A percentile compares a stretch with the other conserved stretches of the same genome.
phyloP scores from a whole-genome alignment of 2,113 vertebrate genomes.

The Hippocampus barbouri region DNA sequence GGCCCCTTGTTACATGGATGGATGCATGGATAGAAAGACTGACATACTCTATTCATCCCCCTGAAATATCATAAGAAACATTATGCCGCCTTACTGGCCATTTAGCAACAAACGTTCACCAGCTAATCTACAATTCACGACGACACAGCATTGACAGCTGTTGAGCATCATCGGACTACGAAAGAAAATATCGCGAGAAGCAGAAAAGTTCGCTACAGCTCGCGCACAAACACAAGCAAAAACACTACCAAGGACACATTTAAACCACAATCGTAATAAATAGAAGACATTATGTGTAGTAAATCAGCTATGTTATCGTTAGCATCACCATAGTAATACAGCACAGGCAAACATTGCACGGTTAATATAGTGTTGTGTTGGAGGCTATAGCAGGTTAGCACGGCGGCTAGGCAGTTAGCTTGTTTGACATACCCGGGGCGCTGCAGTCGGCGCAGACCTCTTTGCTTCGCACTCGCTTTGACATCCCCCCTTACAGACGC shows the following conservation, averaged over 20 bases:
- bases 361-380: conserved; percentile 20
- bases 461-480: conserved; percentile 87
- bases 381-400: conserved; percentile 14
- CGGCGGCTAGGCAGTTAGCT: conserved; percentile 44
- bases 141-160: not conserved
- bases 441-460: conserved; percentile 95
- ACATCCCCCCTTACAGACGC: conserved; percentile 72
- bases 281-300: not conserved
- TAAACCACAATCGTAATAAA: not conserved
- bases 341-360: conserved; percentile 11
- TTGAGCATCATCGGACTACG: not conserved
- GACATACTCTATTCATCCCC: not conserved
- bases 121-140: not conserved
- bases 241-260: not conserved
- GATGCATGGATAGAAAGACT: no score
- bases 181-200: not conserved
- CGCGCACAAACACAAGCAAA: not conserved
- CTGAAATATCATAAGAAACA: not conserved
- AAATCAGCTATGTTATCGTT: not conserved
- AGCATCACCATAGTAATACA: not conserved
- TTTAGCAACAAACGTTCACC: not conserved
- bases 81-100: no score
- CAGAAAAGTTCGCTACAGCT: not conserved
- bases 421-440: conserved; percentile 74
- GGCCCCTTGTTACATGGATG: no score